Evolutionary conservation across 2,888 invertebrate species (phyloP).

Genomic region (Glaucopsyche alexis): DNA sequence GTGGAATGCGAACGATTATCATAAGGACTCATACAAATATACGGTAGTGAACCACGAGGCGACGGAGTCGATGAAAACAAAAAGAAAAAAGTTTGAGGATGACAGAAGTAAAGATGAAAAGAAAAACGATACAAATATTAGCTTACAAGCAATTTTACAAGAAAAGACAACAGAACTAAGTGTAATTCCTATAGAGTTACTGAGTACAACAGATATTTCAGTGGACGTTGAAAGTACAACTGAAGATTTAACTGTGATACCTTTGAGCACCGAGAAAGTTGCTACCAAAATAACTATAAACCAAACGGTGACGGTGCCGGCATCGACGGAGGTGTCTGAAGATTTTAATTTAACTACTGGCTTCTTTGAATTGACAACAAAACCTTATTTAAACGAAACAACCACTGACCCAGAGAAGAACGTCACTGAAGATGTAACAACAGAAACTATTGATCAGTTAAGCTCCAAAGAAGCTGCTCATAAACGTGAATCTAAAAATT

Average conservation of each 20-base stretch:
- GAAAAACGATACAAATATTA: neutral
- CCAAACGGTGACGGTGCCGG: slow-evolving; percentile 56
- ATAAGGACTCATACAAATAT: slow-evolving; percentile 64
- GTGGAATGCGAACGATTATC: slow-evolving; percentile 54
- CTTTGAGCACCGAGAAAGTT: slow-evolving; percentile 54
- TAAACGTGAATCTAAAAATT: slow-evolving; percentile 32
- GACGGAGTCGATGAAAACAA: slow-evolving; percentile 38
- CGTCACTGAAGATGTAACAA: neutral
- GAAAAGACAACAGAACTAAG: slow-evolving; percentile 53
- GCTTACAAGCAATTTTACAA: slow-evolving; percentile 31
- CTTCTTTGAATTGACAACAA: slow-evolving; percentile 42
- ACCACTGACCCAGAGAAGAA: slow-evolving; percentile 37
- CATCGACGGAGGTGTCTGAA: slow-evolving; percentile 51
- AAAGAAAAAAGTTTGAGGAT: slow-evolving; percentile 37
- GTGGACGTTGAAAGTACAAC: slow-evolving; percentile 61
- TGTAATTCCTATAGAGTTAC: slow-evolving; percentile 68
- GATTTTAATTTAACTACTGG: slow-evolving; percentile 45
- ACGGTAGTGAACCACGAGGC: slow-evolving; percentile 52
- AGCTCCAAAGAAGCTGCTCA: slow-evolving; percentile 22
- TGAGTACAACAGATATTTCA: slow-evolving; percentile 62
- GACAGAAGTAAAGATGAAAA: slow-evolving; percentile 38
- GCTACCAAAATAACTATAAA: slow-evolving; percentile 51
- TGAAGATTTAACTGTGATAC: slow-evolving; percentile 68
- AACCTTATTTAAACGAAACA: slow-evolving; percentile 33
- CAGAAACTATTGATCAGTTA: neutral